phyloP scores from a whole-genome alignment of 64 coral and sea anemone genomes.

The Montipora foliosa region DNA sequence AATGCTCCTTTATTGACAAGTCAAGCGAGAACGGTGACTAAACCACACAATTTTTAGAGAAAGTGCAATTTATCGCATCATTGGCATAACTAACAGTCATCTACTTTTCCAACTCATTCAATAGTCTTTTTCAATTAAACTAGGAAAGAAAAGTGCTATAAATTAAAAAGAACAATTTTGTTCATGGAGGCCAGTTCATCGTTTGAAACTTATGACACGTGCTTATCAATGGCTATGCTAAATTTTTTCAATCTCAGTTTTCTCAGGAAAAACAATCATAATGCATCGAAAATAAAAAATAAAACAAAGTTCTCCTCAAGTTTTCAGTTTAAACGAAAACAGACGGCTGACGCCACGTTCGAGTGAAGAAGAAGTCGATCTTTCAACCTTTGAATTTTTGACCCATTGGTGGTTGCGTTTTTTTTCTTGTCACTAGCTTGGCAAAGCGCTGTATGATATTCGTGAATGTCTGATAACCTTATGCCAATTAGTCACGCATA shows the following conservation, averaged over 20 bases:
- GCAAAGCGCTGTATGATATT: neutral
- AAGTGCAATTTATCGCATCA: neutral
- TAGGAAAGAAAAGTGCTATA: neutral
- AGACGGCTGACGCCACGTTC: too few species aligned
- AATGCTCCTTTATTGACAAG: neutral
- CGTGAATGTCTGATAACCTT: neutral
- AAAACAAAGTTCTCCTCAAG: too few species aligned
- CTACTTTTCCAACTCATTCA: neutral
- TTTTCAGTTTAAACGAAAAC: too few species aligned
- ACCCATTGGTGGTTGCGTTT: too few species aligned
- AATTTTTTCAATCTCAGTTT: too few species aligned
- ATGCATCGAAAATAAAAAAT: too few species aligned
- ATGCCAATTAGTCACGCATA: neutral
- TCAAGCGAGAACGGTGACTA: neutral
- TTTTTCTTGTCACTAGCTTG: neutral
- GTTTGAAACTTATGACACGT: too few species aligned
- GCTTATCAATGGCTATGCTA: too few species aligned
- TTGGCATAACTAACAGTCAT: neutral
- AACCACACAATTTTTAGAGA: neutral
- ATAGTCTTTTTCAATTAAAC: neutral
- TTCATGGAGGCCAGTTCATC: neutral
- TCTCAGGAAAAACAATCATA: too few species aligned
- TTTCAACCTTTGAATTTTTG: too few species aligned
- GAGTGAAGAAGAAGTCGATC: too few species aligned
- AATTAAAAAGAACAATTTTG: neutral